Conservation (phyloP, 2,888 invertebrate species). For the Pterobdella sp. region DNA sequence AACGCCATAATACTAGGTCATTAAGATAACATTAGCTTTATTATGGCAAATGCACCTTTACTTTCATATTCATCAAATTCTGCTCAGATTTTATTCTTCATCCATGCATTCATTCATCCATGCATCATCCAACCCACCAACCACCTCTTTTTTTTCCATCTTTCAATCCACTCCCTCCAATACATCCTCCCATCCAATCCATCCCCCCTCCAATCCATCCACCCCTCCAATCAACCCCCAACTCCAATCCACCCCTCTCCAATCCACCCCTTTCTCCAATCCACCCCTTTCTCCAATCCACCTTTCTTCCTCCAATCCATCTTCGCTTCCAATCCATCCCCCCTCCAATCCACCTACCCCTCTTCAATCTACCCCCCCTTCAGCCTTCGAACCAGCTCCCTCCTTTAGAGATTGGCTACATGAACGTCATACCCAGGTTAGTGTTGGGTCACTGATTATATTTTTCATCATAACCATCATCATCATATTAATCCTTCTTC, state of each 20-base stretch:
- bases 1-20: not conserved
- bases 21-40: not conserved
- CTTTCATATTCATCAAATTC: too few relatives aligned
- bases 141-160: not conserved
- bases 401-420: constrained; percentile 38
- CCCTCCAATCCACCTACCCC: not conserved
- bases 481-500: too few relatives aligned
- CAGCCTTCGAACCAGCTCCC: not conserved
- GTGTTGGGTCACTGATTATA: too few relatives aligned
- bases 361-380: not conserved
- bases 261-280: not conserved
- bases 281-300: not conserved
- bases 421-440: constrained; percentile 39
- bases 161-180: not conserved
- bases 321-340: too few relatives aligned
- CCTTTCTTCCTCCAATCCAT: not conserved
- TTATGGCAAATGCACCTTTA: not conserved
- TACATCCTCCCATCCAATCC: not conserved
- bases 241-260: not conserved
- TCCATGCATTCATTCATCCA: not conserved
- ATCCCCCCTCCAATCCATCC: too few relatives aligned
- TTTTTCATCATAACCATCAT: too few relatives aligned
- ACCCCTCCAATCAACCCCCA: constrained; percentile 9
- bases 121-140: not conserved
- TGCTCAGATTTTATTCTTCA: too few relatives aligned